Conservation (phyloP, 1,140 invertebrate species). For the Tribolium castaneum region DNA sequence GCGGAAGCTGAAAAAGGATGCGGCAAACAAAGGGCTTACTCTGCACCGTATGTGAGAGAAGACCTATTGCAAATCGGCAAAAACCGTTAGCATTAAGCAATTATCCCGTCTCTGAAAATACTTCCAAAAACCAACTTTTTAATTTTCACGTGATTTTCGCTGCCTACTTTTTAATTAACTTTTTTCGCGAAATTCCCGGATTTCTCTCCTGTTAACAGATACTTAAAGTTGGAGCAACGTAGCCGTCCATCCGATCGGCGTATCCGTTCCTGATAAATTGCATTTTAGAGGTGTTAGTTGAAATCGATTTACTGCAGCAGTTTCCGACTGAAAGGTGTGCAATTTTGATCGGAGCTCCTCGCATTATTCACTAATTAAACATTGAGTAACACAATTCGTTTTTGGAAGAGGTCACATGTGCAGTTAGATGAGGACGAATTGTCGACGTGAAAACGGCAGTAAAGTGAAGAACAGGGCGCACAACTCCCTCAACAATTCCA, state of each 20-base stretch:
- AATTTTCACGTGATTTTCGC: not conserved
- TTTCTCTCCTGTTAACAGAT: not conserved
- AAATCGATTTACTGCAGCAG: conserved; percentile 23
- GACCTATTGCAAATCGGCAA: too few relatives aligned
- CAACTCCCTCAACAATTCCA: conserved; percentile 29
- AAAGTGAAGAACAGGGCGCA: conserved; percentile 8
- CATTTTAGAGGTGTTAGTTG: conserved; percentile 11
- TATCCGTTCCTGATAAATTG: conserved; percentile 12
- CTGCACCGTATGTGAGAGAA: too few relatives aligned
- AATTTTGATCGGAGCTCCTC: conserved; percentile 1
- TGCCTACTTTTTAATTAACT: not conserved
- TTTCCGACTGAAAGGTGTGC: not conserved
- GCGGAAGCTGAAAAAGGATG: too few relatives aligned
- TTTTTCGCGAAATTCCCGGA: not conserved
- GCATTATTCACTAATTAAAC: conserved; percentile 14
- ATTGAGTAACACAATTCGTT: not conserved
- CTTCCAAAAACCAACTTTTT: too few relatives aligned
- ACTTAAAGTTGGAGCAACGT: not conserved
- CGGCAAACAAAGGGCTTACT: too few relatives aligned
- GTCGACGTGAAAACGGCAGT: conserved; percentile 8
- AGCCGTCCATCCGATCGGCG: not conserved
- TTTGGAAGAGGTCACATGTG: not conserved
- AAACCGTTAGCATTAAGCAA: too few relatives aligned
- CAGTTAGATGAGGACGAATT: conserved; percentile 1
- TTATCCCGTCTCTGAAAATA: too few relatives aligned